Percentiles rank a stretch among this genome's conserved stretches.
Evolutionary conservation across 2,797 vertebrate species (phyloP).

Genomic region (Menidia menidia): DNA sequence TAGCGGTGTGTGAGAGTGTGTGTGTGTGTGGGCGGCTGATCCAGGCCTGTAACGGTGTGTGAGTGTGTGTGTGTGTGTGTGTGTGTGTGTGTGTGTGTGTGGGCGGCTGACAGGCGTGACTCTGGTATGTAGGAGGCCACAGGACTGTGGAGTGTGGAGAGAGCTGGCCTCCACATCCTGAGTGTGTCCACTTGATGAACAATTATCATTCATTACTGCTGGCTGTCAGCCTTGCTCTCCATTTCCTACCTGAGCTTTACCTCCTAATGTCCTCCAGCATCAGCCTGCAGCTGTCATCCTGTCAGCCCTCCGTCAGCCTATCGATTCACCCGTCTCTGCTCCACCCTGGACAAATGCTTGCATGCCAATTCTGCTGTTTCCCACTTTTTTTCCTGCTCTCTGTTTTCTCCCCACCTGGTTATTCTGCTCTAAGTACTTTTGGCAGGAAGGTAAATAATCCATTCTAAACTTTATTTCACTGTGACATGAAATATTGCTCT

Average conservation of each 20-base stretch:
- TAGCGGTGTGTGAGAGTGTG: not conserved
- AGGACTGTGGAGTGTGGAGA: constrained; percentile 28
- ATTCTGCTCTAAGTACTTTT: constrained; percentile 59
- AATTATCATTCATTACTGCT: constrained; percentile 75
- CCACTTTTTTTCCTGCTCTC: constrained; percentile 29
- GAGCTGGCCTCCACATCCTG: constrained; percentile 42
- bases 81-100: constrained; percentile 2
- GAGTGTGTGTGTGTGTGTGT: too few species aligned
- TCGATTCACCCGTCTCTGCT: constrained; percentile 81
- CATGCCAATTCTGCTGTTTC: constrained; percentile 69
- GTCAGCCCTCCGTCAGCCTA: constrained; percentile 79
- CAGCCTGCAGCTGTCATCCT: constrained; percentile 75
- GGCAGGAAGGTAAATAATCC: constrained; percentile 72
- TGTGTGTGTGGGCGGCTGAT: not conserved
- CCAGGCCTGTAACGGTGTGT: not conserved
- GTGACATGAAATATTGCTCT: constrained; percentile 60
- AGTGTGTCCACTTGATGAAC: constrained; percentile 56
- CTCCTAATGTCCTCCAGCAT: constrained; percentile 76
- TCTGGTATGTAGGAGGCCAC: constrained; percentile 22
- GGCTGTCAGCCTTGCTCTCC: constrained; percentile 45
- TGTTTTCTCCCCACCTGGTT: constrained; percentile 31
- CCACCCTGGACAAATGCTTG: constrained; percentile 70
- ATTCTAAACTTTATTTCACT: constrained; percentile 65
- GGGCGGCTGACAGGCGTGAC: constrained; percentile 30
- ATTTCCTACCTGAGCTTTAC: constrained; percentile 22